Evolutionary conservation across 2,888 invertebrate genomes (phyloP), one percentile per base, ranked within the genome.

Genomic region (Schrankia costaestrigalis): DNA sequence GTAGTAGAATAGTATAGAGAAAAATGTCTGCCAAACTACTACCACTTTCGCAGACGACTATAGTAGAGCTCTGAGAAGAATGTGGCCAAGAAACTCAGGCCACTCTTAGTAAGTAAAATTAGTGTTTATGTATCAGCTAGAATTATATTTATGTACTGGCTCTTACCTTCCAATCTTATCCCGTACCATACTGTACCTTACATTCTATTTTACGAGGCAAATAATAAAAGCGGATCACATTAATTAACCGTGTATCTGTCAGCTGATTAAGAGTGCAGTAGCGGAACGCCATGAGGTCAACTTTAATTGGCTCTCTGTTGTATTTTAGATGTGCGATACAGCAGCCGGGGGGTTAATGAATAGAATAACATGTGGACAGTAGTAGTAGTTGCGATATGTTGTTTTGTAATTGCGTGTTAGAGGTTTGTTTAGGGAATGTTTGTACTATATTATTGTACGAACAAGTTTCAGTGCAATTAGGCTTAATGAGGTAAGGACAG

Each of bases 201-300:
- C 55, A 13, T 61, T 62, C 70, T 56, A 70, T 66, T 69, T 64
- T 63, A 66, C 60, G 56, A 60, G 59, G 57, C 63, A 69, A 76
- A 70, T 70, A 78, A 79, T 78, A 82, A 79, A 82, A 77, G 71
- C 63, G 72, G 74, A 78, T 77, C 75, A 77, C 79, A 81, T 80
- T 85, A 85, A 84, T 83, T 83, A 85, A 74, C 70, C 71, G 71
- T 81, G 77, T 84, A 84, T 83, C 85, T 78, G 66, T 53, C 64
- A 69, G 58, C 78, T 81, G 84, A 84, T 84, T 86, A 84, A 86
- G 80, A 84, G 83, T 82, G 76, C 81, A 81, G 72, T 72, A 73
- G 75, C 76, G 77, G 70, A 78, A 77, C 78, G 71, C 56, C 64
- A 68, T 64, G 59, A 73, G 83, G 82, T 83, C 82, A 81, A 79